phyloP scores from a whole-genome alignment of 2,888 invertebrate genomes.

The Malthinus flaveolus region DNA sequence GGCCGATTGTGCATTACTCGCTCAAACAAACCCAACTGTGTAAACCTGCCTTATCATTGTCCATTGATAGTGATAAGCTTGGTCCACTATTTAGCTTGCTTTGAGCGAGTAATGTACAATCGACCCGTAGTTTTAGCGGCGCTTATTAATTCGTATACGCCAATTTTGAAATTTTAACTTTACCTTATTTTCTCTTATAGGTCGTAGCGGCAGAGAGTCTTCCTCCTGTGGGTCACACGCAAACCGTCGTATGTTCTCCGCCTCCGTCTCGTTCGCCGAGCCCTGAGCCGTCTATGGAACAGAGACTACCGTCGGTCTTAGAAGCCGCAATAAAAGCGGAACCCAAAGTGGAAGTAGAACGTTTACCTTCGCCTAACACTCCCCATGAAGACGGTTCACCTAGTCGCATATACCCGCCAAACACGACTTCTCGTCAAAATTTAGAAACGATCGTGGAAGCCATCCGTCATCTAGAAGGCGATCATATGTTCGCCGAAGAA shows the following conservation, averaged over 20 bases:
- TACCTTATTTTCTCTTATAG: slow-evolving; percentile 46
- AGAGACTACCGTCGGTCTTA: slow-evolving; percentile 69
- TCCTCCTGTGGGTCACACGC: slow-evolving; percentile 64
- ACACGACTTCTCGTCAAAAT: slow-evolving; percentile 83
- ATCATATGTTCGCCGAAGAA: slow-evolving; percentile 86
- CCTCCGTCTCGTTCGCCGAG: slow-evolving; percentile 55
- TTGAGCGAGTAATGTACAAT: too few species aligned
- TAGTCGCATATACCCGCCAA: slow-evolving; percentile 62
- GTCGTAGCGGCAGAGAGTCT: slow-evolving; percentile 60
- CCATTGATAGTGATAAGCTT: too few species aligned
- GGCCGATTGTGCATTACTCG: too few species aligned
- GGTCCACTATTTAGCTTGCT: too few species aligned
- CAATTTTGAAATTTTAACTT: too few species aligned
- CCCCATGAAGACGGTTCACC: slow-evolving; percentile 55
- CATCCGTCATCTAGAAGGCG: slow-evolving; percentile 95
- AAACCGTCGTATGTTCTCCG: slow-evolving; percentile 66
- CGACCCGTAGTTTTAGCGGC: too few species aligned
- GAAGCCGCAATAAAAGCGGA: slow-evolving; percentile 88
- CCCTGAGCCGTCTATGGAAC: slow-evolving; percentile 49
- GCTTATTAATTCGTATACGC: too few species aligned
- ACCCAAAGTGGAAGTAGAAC: slow-evolving; percentile 78
- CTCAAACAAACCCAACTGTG: not conserved
- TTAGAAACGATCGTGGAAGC: slow-evolving; percentile 98
- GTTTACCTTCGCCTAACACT: slow-evolving; percentile 63
- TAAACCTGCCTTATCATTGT: too few species aligned